Evolutionary conservation across 2,888 invertebrate genomes (phyloP), one percentile per base, ranked within the genome.

Genomic region (Ctena decussata): DNA sequence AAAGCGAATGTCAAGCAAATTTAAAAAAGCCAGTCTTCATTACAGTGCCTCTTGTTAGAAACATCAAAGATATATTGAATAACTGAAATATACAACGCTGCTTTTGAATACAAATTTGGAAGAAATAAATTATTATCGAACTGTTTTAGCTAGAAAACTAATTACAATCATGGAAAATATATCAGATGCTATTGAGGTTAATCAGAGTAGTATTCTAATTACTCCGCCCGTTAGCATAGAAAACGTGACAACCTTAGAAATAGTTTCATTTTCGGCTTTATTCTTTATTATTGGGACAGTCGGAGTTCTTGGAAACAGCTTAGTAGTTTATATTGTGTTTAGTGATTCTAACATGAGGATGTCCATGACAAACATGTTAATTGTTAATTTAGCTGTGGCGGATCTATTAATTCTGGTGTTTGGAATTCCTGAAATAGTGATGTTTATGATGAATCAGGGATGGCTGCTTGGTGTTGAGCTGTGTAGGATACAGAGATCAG

Each of bases 241-340:
- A 30, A 87, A 89, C 44, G 89, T 96, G 6, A 88, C 96, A 27
- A 96, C 96, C 0, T 96, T 95, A 24, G 95, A 96, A 90, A 90
- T 96, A 57, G 87, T 88, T 15, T 79, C 87, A 21, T 91, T 95
- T 21, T 94, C 94, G 0, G 41, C 91, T 8, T 84, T 95, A 6
- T 95, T 95, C 85, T 94, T 94, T 74, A 69, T 93, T 21, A 91
- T 96, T 53, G 95, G 95, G 5, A 72, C 93, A 0, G 90, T 95
- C 11, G 96, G 96, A 0, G 89, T 96, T n/a, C 84, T 92, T 0
- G 96, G 96, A 0, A 96, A 96, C 87, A 77, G 91, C 0, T 84
- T 95, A 75, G 95, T 96, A 37, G 94, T 95, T 18, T 94, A 94
- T 84, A 94, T 94, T 24, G 94, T 96, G n/a, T 90, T 95, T 21